A percentile compares a stretch with the other conserved stretches of the same genome.
Conservation (phyloP, 1,140 invertebrate genomes). For the Procambarus clarkii region DNA sequence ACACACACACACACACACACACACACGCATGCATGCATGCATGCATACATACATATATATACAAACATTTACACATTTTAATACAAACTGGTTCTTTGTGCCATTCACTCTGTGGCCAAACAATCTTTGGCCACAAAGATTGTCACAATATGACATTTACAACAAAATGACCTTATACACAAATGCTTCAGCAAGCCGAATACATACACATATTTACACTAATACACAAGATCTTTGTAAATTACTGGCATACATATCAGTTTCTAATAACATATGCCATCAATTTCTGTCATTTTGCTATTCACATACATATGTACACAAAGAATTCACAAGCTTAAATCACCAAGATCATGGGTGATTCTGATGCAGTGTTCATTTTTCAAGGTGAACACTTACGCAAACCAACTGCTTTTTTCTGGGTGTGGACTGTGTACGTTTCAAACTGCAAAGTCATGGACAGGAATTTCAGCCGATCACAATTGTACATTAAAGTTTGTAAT, state of each 20-base stretch:
- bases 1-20: too few relatives aligned
- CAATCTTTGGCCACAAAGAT: not conserved
- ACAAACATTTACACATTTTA: not conserved
- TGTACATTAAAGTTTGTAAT: not conserved
- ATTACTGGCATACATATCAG: constrained; percentile 27
- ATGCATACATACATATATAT: not conserved
- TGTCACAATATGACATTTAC: constrained; percentile 25
- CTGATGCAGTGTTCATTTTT: not conserved
- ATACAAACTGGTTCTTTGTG: not conserved
- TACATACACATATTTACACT: constrained; percentile 59
- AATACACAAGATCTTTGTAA: constrained; percentile 51
- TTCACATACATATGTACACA: constrained; percentile 50
- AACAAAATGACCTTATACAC: constrained; percentile 30
- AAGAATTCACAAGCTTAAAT: constrained; percentile 36
- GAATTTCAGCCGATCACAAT: not conserved
- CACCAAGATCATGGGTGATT: constrained; percentile 6
- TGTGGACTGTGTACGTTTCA: not conserved
- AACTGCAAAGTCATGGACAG: not conserved
- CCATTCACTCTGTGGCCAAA: constrained; percentile 5
- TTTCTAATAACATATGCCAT: constrained; percentile 27
- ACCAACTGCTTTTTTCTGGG: not conserved
- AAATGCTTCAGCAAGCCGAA: constrained; percentile 53
- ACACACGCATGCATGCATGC: too few relatives aligned
- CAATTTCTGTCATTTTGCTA: constrained; percentile 14
- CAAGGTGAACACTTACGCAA: not conserved